Base-by-base conservation (phyloP, 2,888 invertebrate species). In the Pseudococcus viburni region DNA sequence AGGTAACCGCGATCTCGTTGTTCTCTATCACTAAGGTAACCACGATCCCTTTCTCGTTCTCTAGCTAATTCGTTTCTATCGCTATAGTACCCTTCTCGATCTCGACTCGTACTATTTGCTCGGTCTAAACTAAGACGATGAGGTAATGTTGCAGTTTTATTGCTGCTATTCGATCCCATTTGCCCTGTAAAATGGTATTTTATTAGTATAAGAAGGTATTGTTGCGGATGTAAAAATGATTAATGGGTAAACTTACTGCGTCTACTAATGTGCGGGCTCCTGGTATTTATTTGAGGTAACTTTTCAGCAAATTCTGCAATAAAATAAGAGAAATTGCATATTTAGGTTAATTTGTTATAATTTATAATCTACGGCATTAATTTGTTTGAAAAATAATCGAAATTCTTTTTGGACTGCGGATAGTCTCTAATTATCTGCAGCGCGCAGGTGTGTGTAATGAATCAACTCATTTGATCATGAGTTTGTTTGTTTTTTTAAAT, bases 11-110 rank as follows among this genome's bases (percentile, higher is more conserved):
- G 90, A 89, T 93, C 93, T 68, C 90, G 88, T 83, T 87, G 92
- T 48, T 89, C 89, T 86, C 84, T 88, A 85, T 90, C 90, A 39
- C 89, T 89, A 55, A 90, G 84, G 84, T 90, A 90, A 17, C 90
- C 94, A 90, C 93, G 92, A 90, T 94, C 94, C 33, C 94, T 91
- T 90, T 95, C 95, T 86, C 96, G 94, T 91, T 96, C 96, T 89
- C 95, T 92, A 91, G 96, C 94, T 90, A 96, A 92, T 92, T 97
- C 97, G 91, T 97, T 97, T 90, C 96, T 94, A 92, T 97, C 97
- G 91, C 96, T 96, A 92, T 97, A 97, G 92, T 97, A 97, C 86
- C 97, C 97, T 91, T 97, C 96, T 92, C 90, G 94, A 93, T 90
- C 90, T 33, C 89, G 80, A 42, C 89, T 89, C 48, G 93, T 92